Percentiles rank a stretch among this genome's conserved stretches.
These are phyloP conservation scores for Tamandua tetradactyla DNA, from an alignment of 2,797 vertebrate species.

Conservation along the genomic window DNA sequence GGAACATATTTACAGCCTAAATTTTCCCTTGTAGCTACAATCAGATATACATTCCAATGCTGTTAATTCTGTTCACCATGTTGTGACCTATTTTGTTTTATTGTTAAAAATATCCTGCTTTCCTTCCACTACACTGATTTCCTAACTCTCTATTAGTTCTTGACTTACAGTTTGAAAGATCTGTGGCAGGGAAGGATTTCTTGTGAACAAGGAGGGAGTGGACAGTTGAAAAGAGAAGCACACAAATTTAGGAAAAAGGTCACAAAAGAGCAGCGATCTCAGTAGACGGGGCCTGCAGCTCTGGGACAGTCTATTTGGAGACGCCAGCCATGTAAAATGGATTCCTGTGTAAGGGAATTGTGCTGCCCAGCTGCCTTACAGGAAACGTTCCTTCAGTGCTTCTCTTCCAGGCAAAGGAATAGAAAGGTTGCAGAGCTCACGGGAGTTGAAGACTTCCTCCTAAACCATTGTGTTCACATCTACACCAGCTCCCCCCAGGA, in stretches of 20 bases:
- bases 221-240: neutral
- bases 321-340: neutral
- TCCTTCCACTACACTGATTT: neutral
- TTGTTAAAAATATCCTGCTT: neutral
- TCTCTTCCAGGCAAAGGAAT: neutral
- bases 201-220: neutral
- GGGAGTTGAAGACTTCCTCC: neutral
- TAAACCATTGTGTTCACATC: neutral
- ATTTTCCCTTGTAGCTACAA: no score
- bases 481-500: neutral
- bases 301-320: no score
- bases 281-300: no score
- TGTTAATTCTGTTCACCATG: no score
- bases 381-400: neutral
- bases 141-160: neutral
- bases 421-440: neutral
- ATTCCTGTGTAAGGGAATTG: accelerated
- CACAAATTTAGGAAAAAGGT: neutral
- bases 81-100: neutral
- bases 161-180: neutral
- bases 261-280: neutral
- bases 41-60: no score
- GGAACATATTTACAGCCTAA: no score
- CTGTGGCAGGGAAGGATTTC: neutral
- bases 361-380: neutral